Conservation (phyloP, 2,113 vertebrate genomes). For the Ictalurus furcatus region DNA sequence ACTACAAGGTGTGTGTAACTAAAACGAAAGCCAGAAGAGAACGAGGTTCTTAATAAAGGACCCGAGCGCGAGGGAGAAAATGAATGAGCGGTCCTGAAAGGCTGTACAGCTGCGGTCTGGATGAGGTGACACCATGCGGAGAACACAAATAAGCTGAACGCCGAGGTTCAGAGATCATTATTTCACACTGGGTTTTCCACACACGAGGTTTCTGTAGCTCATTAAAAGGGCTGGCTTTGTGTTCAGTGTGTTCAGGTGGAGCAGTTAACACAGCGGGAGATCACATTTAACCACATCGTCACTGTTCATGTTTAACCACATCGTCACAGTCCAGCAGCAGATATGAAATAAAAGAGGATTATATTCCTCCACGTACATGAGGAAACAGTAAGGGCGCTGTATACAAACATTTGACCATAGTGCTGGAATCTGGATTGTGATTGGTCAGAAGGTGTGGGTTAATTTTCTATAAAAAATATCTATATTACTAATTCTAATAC, state of each 20-base stretch:
- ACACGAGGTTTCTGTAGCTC: constrained; percentile 18
- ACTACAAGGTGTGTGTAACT: constrained; percentile 55
- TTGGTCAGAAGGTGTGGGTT: neutral
- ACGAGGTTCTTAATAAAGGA: constrained; percentile 41
- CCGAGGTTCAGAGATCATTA: constrained; percentile 20
- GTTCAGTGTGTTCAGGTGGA: constrained; percentile 32
- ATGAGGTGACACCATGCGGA: constrained; percentile 44
- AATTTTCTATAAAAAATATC: neutral
- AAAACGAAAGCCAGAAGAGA: constrained; percentile 43
- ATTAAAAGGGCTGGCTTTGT: constrained; percentile 1
- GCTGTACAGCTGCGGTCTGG: constrained; percentile 40
- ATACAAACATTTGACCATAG: neutral
- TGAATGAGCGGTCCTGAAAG: constrained; percentile 35
- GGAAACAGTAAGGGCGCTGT: neutral
- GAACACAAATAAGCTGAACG: constrained; percentile 44
- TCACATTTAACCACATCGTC: neutral
- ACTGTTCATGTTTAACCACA: neutral
- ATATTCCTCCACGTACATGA: no score
- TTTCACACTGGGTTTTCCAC: constrained; percentile 26
- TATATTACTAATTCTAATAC: no score
- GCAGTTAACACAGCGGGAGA: neutral
- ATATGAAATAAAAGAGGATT: neutral
- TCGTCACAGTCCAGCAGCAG: neutral
- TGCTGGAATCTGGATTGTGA: neutral
- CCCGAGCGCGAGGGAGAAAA: constrained; percentile 48